A percentile compares a stretch with the other conserved stretches of the same genome.
phyloP scores from a whole-genome alignment of 2,888 invertebrate species.

The Gisinianus flammeolus region DNA sequence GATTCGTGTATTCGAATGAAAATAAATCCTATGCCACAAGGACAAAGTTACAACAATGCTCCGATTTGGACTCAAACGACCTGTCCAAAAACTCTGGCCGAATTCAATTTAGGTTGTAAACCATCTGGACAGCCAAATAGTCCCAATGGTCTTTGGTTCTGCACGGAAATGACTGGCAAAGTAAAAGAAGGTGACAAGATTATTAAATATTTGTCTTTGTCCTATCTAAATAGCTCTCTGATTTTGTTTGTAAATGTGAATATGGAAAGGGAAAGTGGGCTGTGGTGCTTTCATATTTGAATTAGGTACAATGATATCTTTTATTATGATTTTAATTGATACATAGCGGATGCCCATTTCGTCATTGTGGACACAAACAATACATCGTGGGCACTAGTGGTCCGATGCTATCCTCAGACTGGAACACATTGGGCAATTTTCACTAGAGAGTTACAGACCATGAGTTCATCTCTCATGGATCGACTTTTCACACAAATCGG shows the following conservation, averaged over 20 bases:
- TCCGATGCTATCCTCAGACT: background rate
- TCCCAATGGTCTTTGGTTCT: conserved; percentile 3
- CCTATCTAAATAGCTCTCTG: no score
- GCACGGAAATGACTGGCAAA: background rate
- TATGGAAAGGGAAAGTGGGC: no score
- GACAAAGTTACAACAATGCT: conserved; percentile 3
- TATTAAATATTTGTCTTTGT: background rate
- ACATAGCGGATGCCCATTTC: background rate
- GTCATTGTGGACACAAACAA: background rate
- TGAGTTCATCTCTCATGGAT: background rate
- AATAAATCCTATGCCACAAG: background rate
- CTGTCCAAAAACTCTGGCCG: background rate
- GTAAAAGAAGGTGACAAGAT: background rate
- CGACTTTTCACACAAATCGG: background rate
- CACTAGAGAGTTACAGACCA: background rate
- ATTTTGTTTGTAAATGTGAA: no score
- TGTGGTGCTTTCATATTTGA: no score
- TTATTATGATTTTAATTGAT: no score
- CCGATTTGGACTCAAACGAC: background rate
- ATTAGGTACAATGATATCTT: no score
- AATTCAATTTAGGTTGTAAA: background rate
- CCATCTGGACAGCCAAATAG: background rate
- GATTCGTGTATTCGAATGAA: background rate
- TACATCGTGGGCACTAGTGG: background rate
- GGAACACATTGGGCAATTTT: background rate